These are phyloP conservation scores for Seriola dumerili DNA, from an alignment of 2,113 vertebrate species.

Conservation along the genomic window DNA sequence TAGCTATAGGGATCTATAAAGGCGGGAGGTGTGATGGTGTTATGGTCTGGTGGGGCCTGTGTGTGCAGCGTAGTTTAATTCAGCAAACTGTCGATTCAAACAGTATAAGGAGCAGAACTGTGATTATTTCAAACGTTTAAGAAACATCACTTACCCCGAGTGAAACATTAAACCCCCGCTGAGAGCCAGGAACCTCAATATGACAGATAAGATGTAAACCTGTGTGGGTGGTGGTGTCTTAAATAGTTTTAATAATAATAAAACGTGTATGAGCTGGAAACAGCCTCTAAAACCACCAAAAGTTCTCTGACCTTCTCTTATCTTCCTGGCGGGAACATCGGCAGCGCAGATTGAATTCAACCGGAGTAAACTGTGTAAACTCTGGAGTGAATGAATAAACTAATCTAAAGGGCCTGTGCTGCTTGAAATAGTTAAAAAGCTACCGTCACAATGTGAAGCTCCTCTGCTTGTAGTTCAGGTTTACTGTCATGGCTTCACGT, in stretches of 20 bases:
- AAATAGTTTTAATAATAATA: not conserved
- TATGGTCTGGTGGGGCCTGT: constrained; percentile 27
- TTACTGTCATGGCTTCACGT: not conserved
- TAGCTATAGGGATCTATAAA: constrained; percentile 39
- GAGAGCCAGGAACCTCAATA: not conserved
- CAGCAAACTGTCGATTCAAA: not conserved
- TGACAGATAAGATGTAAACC: not conserved
- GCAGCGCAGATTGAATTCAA: not conserved
- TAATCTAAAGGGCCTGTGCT: not conserved
- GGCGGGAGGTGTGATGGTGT: not conserved
- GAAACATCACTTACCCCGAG: not conserved
- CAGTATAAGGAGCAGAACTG: no score
- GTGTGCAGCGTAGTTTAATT: not conserved
- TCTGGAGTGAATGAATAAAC: not conserved
- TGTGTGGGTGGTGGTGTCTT: not conserved
- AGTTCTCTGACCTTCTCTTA: not conserved
- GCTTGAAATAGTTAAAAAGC: not conserved
- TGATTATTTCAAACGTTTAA: no score
- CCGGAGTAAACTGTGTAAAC: not conserved
- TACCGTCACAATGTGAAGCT: not conserved
- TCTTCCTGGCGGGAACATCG: not conserved
- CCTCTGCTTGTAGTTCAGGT: not conserved
- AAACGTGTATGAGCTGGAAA: not conserved
- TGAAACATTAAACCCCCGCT: not conserved
- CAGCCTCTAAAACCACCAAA: not conserved